Conservation (phyloP, 1,140 invertebrate species). For the Listronotus oregonensis region DNA sequence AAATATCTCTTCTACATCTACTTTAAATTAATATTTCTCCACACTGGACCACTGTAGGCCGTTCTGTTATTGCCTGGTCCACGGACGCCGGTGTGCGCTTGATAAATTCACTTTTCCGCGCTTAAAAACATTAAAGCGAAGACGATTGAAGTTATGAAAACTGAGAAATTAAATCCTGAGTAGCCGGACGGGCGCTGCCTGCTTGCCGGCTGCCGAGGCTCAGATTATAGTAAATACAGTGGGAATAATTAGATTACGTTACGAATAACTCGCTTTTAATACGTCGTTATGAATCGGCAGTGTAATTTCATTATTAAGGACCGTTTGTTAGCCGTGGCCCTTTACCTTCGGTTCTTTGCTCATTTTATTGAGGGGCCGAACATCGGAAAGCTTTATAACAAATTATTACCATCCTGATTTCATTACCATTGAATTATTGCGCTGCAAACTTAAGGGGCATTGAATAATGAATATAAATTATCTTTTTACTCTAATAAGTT, state of each 20-base stretch:
- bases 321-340: constrained; percentile 10
- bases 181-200: constrained; percentile 31
- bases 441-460: constrained; percentile 1
- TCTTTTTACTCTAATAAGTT: neutral
- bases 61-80: constrained; percentile 51
- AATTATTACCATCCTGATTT: constrained; percentile 27
- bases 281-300: constrained; percentile 53
- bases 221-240: constrained; percentile 55
- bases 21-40: too few relatives aligned
- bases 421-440: constrained; percentile 16
- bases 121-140: constrained; percentile 57
- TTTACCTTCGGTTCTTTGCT: constrained; percentile 20
- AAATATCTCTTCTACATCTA: too few relatives aligned
- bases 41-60: constrained; percentile 22
- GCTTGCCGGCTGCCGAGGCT: constrained; percentile 4
- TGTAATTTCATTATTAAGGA: constrained; percentile 47
- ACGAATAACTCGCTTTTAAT: constrained; percentile 56
- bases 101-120: constrained; percentile 58
- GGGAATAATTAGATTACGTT: constrained; percentile 56
- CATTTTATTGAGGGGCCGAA: constrained; percentile 17
- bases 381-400: constrained; percentile 28
- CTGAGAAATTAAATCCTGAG: constrained; percentile 56
- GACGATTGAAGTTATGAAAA: constrained; percentile 59
- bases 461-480: constrained; percentile 16
- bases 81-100: constrained; percentile 53